Conservation (phyloP, 2,113 vertebrate genomes). For the Mionectes macconnelli region DNA sequence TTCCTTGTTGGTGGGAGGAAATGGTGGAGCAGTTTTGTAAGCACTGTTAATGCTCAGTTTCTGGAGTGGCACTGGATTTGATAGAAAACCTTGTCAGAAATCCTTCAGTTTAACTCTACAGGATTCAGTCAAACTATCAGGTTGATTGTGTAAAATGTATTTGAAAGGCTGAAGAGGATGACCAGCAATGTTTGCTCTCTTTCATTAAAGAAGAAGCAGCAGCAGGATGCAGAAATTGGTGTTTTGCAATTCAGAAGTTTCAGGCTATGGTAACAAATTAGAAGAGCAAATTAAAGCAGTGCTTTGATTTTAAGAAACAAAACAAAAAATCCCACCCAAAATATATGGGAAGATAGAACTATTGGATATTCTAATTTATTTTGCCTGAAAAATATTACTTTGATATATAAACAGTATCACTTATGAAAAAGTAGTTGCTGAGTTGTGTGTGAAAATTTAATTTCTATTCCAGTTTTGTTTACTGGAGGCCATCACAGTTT, state of each 20-base stretch:
- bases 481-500: not conserved
- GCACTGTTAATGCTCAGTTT: not conserved
- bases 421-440: not conserved
- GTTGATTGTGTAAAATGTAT: not conserved
- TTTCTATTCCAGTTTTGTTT: constrained; percentile 28
- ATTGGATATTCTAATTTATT: not conserved
- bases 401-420: not conserved
- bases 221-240: not conserved
- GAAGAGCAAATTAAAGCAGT: not conserved
- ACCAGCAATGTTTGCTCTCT: not conserved
- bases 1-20: not conserved
- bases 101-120: not conserved
- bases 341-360: not conserved
- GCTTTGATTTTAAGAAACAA: not conserved
- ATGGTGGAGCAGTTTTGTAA: not conserved
- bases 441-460: not conserved
- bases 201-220: not conserved
- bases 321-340: not conserved
- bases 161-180: not conserved
- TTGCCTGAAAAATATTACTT: not conserved
- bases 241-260: not conserved
- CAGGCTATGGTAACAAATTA: not conserved
- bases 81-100: not conserved
- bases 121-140: not conserved
- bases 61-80: not conserved